Evolutionary conservation across 1,140 invertebrate species (phyloP), one percentile per base, ranked within the genome.

Genomic region (Tetramorium simillimum): DNA sequence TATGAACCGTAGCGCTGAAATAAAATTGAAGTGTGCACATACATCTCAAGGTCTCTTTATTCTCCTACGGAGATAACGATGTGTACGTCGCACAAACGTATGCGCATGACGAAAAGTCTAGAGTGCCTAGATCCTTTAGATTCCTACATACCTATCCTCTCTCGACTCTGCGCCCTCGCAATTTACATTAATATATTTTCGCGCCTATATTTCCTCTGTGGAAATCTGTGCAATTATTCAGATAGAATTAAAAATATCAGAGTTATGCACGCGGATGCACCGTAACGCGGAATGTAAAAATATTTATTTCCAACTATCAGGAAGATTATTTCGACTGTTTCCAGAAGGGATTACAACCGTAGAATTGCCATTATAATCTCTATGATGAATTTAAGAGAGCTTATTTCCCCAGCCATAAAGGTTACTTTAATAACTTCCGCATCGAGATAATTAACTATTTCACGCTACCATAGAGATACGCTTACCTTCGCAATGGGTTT

Each of bases 1-100:
- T 98, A 95, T 99, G 98, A 51, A 99, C 98, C 82, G 98, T 98
- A 0, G 98, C 98, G 92, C 98, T 98, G 96, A 43, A 96, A 95
- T 93, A 92, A 94, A 93, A 94, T 89, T 92, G 89, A 88, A 24
- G 53, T 73, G 7, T 51, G 58, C 49, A 53, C 51, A 43, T 58
- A 12, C 37, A 84, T 21, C 12, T 33, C 56, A 33, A 40, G 43
- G 16, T 70, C 28, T 51, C 46, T 80, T 14, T 53, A 14, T 10
- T 43, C 28, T 70, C 10, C 18, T 18, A 12, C 16, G 53, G 14
- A 73, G 69, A 73, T 65, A 69, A 43, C n/a, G 33, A 53, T 3
- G 16, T 16, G 65, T 33, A 33, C 3, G 33, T 43, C 46, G 46
- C 9, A 51, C 7, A 16, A 76, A n/a, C 43, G 40, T 77, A 24